A percentile compares a stretch with the other conserved stretches of the same genome.
Evolutionary conservation across 2,113 vertebrate genomes (phyloP).

Genomic region (Toxotes chatareus): DNA sequence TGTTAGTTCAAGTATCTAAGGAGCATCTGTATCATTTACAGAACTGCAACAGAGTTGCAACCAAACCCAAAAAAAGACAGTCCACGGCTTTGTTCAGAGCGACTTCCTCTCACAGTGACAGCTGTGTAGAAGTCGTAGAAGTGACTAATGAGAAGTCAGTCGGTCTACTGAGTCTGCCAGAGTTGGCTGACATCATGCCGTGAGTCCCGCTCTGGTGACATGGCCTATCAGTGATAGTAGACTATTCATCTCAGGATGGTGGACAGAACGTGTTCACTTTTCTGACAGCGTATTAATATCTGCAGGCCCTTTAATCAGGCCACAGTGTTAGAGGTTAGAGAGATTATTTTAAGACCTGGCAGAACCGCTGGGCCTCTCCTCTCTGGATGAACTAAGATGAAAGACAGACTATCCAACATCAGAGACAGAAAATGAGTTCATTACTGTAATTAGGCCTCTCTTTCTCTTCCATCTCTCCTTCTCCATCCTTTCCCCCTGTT

Average conservation of each 20-base stretch:
- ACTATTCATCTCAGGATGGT: conserved; percentile 55
- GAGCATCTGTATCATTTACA: not conserved
- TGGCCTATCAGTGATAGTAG: conserved; percentile 25
- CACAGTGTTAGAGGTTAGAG: conserved; percentile 78
- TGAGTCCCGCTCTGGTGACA: conserved; percentile 35
- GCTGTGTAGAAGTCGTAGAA: conserved; percentile 17
- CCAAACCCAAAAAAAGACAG: not conserved
- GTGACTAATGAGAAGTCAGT: conserved; percentile 34
- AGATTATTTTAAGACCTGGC: conserved; percentile 82
- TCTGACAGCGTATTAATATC: conserved; percentile 72
- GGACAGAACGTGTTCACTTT: conserved; percentile 55
- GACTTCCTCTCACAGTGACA: conserved; percentile 14
- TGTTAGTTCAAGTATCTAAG: conserved; percentile 10
- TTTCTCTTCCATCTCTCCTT: conserved; percentile 49
- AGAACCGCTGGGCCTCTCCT: conserved; percentile 59
- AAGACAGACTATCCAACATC: conserved; percentile 66
- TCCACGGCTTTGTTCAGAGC: not conserved
- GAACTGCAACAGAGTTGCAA: conserved; percentile 4
- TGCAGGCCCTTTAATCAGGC: conserved; percentile 77
- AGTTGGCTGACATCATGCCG: conserved; percentile 23
- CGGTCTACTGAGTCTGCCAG: not conserved
- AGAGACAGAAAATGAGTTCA: conserved; percentile 79
- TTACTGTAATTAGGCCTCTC: conserved; percentile 80
- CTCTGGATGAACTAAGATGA: conserved; percentile 71
- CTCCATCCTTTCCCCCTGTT: conserved; percentile 43